phyloP scores from a whole-genome alignment of 2,888 invertebrate genomes.

The Noctuana brunneofusca region DNA sequence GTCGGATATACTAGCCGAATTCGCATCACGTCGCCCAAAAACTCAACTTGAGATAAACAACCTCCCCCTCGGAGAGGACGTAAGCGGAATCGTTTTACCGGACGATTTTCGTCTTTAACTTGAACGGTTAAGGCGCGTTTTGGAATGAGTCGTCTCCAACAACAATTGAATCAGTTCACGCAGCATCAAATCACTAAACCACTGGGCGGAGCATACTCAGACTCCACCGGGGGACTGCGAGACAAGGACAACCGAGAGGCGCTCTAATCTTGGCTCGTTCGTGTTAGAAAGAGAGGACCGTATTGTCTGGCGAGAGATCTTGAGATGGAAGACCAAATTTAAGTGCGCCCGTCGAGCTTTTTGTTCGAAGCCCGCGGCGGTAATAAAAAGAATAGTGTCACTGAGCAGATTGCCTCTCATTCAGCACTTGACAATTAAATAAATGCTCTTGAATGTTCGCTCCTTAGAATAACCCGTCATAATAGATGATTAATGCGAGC shows the following conservation, averaged over 20 bases:
- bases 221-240: slow-evolving; percentile 75
- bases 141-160: slow-evolving; percentile 62
- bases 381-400: slow-evolving; percentile 79
- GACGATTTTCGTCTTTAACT: slow-evolving; percentile 79
- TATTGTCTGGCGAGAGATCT: slow-evolving; percentile 63
- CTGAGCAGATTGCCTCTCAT: slow-evolving; percentile 79
- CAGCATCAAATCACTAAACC: slow-evolving; percentile 84
- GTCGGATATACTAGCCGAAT: slow-evolving; percentile 78
- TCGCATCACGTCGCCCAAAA: slow-evolving; percentile 81
- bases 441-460: slow-evolving; percentile 73
- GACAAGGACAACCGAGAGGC: slow-evolving; percentile 68
- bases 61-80: slow-evolving; percentile 74
- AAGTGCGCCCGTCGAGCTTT: slow-evolving; percentile 74
- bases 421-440: slow-evolving; percentile 80
- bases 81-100: slow-evolving; percentile 76
- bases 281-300: slow-evolving; percentile 65
- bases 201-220: slow-evolving; percentile 81
- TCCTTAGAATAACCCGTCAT: slow-evolving; percentile 69
- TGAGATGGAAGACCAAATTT: slow-evolving; percentile 72
- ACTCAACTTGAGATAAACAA: slow-evolving; percentile 82
- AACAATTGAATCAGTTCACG: slow-evolving; percentile 83
- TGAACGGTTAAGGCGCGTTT: slow-evolving; percentile 74
- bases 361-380: slow-evolving; percentile 71
- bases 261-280: slow-evolving; percentile 46
- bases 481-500: slow-evolving; percentile 74